phyloP scores from a whole-genome alignment of 2,888 invertebrate species.

The Ichneumoninae sp. region DNA sequence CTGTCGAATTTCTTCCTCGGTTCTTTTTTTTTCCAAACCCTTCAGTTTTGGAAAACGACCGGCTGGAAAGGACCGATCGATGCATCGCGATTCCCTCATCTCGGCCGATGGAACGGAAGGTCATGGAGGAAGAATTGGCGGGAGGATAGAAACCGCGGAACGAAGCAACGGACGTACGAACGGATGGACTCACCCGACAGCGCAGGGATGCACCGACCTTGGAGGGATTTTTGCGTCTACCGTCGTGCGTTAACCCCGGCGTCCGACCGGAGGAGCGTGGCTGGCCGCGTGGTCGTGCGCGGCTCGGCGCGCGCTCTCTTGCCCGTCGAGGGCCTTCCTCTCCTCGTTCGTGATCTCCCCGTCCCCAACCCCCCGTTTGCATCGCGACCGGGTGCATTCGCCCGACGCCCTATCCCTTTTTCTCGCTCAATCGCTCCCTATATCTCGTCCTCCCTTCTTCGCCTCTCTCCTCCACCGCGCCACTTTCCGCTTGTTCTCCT shows the following conservation, averaged over 20 bases:
- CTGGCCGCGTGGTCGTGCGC: conserved; percentile 56
- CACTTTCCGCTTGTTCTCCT: conserved; percentile 52
- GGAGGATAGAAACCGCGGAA: conserved; percentile 66
- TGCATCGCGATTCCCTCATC: not conserved
- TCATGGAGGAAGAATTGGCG: conserved; percentile 52
- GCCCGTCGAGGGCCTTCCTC: conserved; percentile 66
- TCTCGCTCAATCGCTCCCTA: conserved; percentile 58
- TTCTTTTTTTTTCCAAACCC: no score
- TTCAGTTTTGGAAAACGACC: not conserved
- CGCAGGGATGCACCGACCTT: conserved; percentile 84
- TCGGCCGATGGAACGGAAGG: conserved; percentile 56
- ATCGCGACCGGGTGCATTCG: conserved; percentile 53
- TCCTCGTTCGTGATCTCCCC: conserved; percentile 57
- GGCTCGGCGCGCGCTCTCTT: conserved; percentile 45
- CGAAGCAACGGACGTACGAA: conserved; percentile 64
- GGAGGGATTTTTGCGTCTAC: conserved; percentile 84
- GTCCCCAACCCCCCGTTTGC: conserved; percentile 51
- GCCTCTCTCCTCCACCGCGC: conserved; percentile 56
- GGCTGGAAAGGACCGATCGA: not conserved
- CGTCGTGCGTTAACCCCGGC: conserved; percentile 82
- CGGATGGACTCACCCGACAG: conserved; percentile 54
- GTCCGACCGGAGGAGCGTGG: conserved; percentile 67
- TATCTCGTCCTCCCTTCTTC: conserved; percentile 59
- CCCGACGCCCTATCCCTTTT: conserved; percentile 63
- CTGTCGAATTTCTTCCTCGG: not conserved